Evolutionary conservation across 2,888 invertebrate genomes (phyloP).

Genomic region (Silvanus unidentatus): DNA sequence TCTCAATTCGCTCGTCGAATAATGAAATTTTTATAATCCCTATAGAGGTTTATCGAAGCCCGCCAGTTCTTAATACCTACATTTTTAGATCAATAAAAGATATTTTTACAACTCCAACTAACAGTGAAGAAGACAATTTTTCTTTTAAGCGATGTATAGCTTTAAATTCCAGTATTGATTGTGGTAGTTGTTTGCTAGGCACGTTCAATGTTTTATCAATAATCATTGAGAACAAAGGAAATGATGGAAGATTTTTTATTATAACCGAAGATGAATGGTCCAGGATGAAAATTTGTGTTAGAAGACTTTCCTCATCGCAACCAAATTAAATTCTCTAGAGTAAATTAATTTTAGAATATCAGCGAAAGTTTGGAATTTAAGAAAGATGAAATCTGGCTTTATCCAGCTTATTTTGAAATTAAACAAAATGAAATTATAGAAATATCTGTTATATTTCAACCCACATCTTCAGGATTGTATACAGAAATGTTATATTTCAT

Average conservation of each 20-base stretch:
- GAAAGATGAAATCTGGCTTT: conserved; percentile 39
- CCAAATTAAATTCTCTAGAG: conserved; percentile 5
- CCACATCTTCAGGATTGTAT: conserved; percentile 39
- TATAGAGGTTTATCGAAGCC: conserved; percentile 4
- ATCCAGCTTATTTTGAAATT: conserved; percentile 44
- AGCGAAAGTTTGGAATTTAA: conserved; percentile 29
- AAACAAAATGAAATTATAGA: conserved; percentile 36
- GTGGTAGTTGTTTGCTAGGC: conserved; percentile 43
- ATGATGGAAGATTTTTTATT: conserved; percentile 43
- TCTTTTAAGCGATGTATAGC: conserved; percentile 25
- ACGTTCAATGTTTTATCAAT: conserved; percentile 32
- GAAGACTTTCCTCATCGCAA: too few relatives aligned
- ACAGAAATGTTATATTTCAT: conserved; percentile 43
- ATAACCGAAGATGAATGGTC: conserved; percentile 47
- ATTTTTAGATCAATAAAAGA: conserved; percentile 24
- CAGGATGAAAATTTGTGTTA: conserved; percentile 32
- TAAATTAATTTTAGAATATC: conserved; percentile 1
- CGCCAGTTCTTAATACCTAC: conserved; percentile 39
- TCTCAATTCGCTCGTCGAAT: background rate
- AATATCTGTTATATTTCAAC: conserved; percentile 41
- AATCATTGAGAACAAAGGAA: conserved; percentile 41
- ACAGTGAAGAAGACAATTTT: conserved; percentile 14
- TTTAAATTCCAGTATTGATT: conserved; percentile 43
- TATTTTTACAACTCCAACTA: conserved; percentile 8
- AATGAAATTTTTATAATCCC: background rate